phyloP scores from a whole-genome alignment of 2,888 invertebrate species.

The Mactromeris polynyma region DNA sequence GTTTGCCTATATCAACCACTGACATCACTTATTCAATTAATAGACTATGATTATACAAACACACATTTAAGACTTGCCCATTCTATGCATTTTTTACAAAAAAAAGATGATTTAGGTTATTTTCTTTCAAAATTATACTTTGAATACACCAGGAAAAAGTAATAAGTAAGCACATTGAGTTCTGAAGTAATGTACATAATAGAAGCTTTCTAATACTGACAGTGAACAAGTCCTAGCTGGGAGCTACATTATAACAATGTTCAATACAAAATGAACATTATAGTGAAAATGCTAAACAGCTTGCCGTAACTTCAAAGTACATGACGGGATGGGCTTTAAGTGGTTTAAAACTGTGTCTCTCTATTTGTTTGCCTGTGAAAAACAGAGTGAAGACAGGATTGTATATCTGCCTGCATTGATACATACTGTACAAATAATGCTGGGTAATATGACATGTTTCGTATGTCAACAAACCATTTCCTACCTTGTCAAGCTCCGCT shows the following conservation, averaged over 20 bases:
- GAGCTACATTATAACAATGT: not conserved
- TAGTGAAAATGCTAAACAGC: not conserved
- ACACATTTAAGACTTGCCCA: no score
- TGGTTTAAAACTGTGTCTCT: not conserved
- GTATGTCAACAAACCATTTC: slow-evolving; percentile 21
- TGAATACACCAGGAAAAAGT: no score
- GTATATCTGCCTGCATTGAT: not conserved
- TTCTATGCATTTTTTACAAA: no score
- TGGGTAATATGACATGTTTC: not conserved
- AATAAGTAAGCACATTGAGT: no score
- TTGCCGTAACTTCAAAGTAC: not conserved
- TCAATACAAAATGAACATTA: not conserved
- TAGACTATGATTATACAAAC: no score
- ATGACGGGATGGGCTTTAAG: not conserved
- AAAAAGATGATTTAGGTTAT: no score
- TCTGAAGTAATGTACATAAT: no score
- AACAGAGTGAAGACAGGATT: not conserved
- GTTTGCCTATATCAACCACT: no score
- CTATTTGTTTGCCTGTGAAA: slow-evolving; percentile 7
- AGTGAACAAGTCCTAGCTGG: not conserved
- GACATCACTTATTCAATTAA: no score
- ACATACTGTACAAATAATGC: not conserved
- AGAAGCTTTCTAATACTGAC: no score
- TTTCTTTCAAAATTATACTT: no score
- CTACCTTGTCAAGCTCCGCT: slow-evolving; percentile 85